Evolutionary conservation across 2,113 vertebrate species (phyloP), one percentile per base, ranked within the genome.

Genomic region (Pogonocichla stellata): DNA sequence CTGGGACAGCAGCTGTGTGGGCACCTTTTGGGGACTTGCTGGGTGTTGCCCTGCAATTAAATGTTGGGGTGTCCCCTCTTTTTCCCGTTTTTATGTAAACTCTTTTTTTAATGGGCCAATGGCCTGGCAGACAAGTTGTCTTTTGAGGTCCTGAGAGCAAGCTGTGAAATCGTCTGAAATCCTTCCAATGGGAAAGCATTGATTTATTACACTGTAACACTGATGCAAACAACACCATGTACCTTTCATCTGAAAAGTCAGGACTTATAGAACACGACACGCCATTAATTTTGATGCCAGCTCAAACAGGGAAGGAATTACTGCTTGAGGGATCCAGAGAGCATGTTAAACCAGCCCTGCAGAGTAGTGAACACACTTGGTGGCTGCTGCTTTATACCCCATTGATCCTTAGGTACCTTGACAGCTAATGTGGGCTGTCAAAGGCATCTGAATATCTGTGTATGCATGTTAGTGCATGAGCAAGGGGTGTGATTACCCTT

Each of bases 271-370:
- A 97, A 97, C 95, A 97, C 4, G 83, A 94, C 82, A 65, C 70
- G 73, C 87, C 77, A 96, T 97, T 96, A 96, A 97, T 97, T 97
- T 78, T 94, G 94, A 95, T 93, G 94, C 94, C 81, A 94, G 90
- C 93, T 94, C 3, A 1, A 95, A 91, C 53, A 48, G 80, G 88
- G 77, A 57, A 95, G 95, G 96, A 95, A 97, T 91, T 96, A 92
- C 87, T 93, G 85, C 95, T 48, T 62, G 72, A 87, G 70, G 60
- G 57, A 96, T 90, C 77, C 65, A 19, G 80, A 90, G 64, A 96
- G 77, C 31, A 29, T 67, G 95, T 89, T 96, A 94, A 97, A 96
- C 87, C 93, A 94, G 88, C 80, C 82, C 93, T 72, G 78, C 40
- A 92, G 84, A 82, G 82, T 80, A 79, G 88, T 83, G 93, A 96